These are phyloP conservation scores for Ecdyonurus torrentis DNA, from an alignment of 2,888 invertebrate genomes.

Conservation along the genomic window DNA sequence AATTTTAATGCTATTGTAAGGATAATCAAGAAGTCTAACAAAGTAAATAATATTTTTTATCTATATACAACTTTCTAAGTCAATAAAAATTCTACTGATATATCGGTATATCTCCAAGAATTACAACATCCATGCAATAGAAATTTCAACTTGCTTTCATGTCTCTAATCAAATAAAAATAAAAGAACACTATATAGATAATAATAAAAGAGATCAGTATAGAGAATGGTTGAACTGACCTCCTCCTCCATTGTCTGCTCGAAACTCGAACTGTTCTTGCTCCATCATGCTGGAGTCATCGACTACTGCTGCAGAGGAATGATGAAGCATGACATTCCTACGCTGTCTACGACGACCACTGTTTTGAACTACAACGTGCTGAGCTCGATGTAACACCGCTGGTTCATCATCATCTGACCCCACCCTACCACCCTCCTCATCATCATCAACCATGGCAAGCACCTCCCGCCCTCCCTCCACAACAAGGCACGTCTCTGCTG, in stretches of 20 bases:
- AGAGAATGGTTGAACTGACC: slow-evolving; percentile 1
- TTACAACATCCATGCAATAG: no score
- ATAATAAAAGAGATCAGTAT: background rate
- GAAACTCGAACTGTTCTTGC: slow-evolving; percentile 28
- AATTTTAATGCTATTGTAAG: no score
- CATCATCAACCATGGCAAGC: slow-evolving; percentile 29
- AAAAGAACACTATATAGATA: no score
- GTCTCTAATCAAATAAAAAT: no score
- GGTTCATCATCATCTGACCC: slow-evolving; percentile 29
- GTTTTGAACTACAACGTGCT: background rate
- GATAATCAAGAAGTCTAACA: no score
- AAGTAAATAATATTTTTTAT: no score
- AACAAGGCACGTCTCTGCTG: background rate
- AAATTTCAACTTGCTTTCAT: no score
- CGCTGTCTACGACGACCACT: background rate
- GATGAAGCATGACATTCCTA: background rate
- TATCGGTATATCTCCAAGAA: no score
- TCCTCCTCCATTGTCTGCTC: slow-evolving; percentile 19
- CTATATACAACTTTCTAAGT: no score
- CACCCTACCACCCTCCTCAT: slow-evolving; percentile 21
- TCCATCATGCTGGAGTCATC: background rate
- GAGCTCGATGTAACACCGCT: slow-evolving; percentile 27
- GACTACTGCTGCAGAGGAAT: background rate
- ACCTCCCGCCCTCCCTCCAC: slow-evolving; percentile 13
- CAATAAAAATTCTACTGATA: no score